Evolutionary conservation across 2,113 vertebrate species (phyloP).

Genomic region (Cyanoliseus patagonus): DNA sequence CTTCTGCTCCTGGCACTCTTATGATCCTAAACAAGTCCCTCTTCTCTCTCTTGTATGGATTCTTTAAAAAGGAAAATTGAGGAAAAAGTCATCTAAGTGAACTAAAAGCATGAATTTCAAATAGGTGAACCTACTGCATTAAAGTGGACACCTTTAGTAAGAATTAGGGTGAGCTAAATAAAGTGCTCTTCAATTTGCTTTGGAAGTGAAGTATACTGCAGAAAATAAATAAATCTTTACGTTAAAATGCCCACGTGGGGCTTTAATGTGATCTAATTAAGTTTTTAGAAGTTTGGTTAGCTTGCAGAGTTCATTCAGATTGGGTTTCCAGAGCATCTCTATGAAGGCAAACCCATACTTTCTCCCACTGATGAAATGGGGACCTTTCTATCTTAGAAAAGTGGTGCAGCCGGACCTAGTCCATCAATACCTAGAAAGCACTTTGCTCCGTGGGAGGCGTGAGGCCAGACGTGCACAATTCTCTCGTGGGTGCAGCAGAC

Average conservation of each 20-base stretch:
- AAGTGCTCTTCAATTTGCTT: not conserved
- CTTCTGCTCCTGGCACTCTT: not conserved
- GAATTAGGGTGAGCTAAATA: not conserved
- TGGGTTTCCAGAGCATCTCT: not conserved
- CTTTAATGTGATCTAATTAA: not conserved
- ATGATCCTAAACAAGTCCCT: not conserved
- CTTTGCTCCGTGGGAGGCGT: not conserved
- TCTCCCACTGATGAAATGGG: not conserved
- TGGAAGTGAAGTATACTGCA: not conserved
- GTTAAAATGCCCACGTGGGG: not conserved
- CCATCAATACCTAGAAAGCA: not conserved
- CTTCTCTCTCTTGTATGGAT: not conserved
- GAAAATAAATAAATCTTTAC: not conserved
- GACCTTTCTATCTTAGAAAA: not conserved
- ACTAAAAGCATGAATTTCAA: not conserved
- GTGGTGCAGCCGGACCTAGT: not conserved
- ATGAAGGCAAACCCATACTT: not conserved
- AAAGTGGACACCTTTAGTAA: not conserved
- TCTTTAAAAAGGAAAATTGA: not conserved
- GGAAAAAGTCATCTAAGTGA: not conserved
- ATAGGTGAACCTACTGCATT: not conserved
- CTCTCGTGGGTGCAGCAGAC: not conserved
- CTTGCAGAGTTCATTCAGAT: not conserved
- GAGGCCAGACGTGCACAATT: accelerated
- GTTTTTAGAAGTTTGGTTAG: not conserved